A percentile compares a stretch with the other conserved stretches of the same genome.
phyloP scores from a whole-genome alignment of 2,888 invertebrate species.

The Drosophila cracens region DNA sequence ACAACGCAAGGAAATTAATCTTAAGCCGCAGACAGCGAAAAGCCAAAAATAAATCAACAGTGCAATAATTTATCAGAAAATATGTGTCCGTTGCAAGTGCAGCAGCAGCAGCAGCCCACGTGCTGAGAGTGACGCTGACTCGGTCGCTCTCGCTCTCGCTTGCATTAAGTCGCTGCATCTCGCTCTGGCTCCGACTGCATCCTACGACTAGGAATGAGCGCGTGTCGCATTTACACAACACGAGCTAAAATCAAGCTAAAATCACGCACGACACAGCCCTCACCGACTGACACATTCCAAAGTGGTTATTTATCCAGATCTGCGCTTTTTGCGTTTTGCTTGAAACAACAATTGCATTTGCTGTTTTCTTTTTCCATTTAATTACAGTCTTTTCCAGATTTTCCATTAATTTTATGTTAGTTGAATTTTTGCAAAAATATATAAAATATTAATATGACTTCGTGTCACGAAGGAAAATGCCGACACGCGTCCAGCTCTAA shows the following conservation, averaged over 20 bases:
- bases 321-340: not conserved
- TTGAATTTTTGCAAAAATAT: not conserved
- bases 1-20: constrained; percentile 81
- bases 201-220: not conserved
- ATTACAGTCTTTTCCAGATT: not conserved
- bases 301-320: not conserved
- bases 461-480: constrained; percentile 1
- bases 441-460: not conserved
- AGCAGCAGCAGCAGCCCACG: constrained; percentile 25
- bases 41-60: constrained; percentile 81
- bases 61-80: constrained; percentile 81
- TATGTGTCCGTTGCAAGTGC: constrained; percentile 76
- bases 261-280: not conserved
- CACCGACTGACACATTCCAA: not conserved
- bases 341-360: not conserved
- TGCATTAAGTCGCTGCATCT: constrained; percentile 8
- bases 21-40: constrained; percentile 82
- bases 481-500: not conserved
- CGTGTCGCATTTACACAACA: not conserved
- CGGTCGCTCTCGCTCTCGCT: constrained; percentile 12
- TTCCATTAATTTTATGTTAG: not conserved
- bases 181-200: constrained; percentile 1
- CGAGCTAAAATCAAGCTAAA: not conserved
- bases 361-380: not conserved
- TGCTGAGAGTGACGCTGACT: constrained; percentile 16